Conservation (phyloP, 2,113 vertebrate genomes). For the Calidris pugnax region DNA sequence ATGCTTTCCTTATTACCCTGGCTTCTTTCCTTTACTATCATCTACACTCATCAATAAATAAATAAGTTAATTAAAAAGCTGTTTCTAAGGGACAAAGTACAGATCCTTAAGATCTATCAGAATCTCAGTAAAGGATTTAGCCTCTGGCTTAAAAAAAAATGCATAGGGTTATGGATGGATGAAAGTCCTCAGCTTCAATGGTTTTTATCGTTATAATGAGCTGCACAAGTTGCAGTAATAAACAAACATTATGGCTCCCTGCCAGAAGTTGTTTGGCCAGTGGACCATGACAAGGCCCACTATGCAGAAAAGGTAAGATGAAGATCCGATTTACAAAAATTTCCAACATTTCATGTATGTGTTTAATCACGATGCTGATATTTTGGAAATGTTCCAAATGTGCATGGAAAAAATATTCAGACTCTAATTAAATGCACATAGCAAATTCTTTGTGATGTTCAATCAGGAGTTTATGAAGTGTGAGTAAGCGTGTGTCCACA, state of each 20-base stretch:
- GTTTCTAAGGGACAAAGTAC: slow-evolving; percentile 5
- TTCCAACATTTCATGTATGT: neutral
- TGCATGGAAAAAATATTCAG: neutral
- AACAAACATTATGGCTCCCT: accelerated
- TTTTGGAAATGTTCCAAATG: neutral
- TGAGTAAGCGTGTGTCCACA: neutral
- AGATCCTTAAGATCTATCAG: neutral
- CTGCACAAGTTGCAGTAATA: neutral
- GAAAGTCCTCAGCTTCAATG: neutral
- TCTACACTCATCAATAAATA: slow-evolving; percentile 51
- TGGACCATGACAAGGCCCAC: neutral
- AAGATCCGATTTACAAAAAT: neutral
- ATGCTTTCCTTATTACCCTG: neutral
- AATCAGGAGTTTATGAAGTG: neutral
- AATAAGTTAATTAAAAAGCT: slow-evolving; percentile 51
- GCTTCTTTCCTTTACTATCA: neutral
- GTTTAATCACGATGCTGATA: neutral
- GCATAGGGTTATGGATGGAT: neutral
- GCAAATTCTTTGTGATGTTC: slow-evolving; percentile 30
- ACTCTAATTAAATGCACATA: neutral
- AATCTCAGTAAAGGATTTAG: neutral
- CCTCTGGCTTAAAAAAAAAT: neutral
- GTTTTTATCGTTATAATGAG: neutral
- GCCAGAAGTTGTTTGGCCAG: neutral
- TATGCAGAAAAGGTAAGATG: neutral